Percentiles rank a stretch among this genome's conserved stretches.
These are phyloP conservation scores for Numida meleagris DNA, from an alignment of 2,113 vertebrate genomes.

Conservation along the genomic window DNA sequence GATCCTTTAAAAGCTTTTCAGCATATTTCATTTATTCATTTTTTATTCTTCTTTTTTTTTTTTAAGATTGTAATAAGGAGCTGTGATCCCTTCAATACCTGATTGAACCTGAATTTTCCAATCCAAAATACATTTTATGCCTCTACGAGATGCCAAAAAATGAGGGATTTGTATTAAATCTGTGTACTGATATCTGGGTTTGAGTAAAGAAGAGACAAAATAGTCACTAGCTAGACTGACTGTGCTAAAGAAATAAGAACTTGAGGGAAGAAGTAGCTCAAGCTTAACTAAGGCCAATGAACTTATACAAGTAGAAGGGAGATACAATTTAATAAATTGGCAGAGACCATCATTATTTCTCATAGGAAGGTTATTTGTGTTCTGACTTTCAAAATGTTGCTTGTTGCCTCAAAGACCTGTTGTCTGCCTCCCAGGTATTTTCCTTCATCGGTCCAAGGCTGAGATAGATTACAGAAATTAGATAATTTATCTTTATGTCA, in stretches of 20 bases:
- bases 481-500: constrained; percentile 62
- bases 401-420: background rate
- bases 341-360: constrained; percentile 10
- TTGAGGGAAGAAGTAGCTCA: background rate
- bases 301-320: background rate
- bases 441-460: background rate
- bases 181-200: background rate
- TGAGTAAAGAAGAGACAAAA: background rate
- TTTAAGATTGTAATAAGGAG: background rate
- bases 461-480: constrained; percentile 55
- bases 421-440: constrained; percentile 48
- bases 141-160: background rate
- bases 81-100: constrained; percentile 1
- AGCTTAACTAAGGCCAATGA: background rate
- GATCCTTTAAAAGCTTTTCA: background rate
- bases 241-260: background rate
- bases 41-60: background rate
- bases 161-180: constrained; percentile 5
- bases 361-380: constrained; percentile 30
- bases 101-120: constrained; percentile 36
- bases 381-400: constrained; percentile 40
- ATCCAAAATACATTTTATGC: constrained; percentile 25
- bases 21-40: background rate
- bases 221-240: background rate
- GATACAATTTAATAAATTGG: constrained; percentile 36